These are phyloP conservation scores for Noctua comes DNA, from an alignment of 2,888 invertebrate genomes.

Conservation along the genomic window DNA sequence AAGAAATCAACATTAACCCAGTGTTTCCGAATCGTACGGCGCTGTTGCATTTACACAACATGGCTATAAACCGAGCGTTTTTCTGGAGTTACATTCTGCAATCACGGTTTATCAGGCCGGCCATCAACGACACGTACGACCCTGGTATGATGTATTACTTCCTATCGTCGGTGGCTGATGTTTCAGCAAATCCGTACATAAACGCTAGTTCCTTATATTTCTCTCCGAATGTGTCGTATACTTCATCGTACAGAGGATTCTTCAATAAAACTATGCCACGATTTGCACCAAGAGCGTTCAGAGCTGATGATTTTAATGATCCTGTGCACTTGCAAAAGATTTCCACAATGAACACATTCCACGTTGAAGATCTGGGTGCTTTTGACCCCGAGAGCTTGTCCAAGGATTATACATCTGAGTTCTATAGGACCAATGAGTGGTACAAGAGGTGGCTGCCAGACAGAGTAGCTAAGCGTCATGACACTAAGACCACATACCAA, in stretches of 20 bases:
- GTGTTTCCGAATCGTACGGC: slow-evolving; percentile 98
- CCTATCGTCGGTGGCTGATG: slow-evolving; percentile 98
- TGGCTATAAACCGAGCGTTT: slow-evolving; percentile 98
- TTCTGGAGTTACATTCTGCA: slow-evolving; percentile 98
- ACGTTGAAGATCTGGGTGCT: slow-evolving; percentile 96
- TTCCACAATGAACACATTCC: slow-evolving; percentile 98
- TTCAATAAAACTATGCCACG: slow-evolving; percentile 98
- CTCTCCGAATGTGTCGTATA: slow-evolving; percentile 97
- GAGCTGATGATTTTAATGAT: slow-evolving; percentile 98
- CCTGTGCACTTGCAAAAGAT: slow-evolving; percentile 98
- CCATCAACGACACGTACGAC: slow-evolving; percentile 97
- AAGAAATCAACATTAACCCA: slow-evolving; percentile 98
- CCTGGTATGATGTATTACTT: slow-evolving; percentile 99
- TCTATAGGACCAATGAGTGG: slow-evolving; percentile 98
- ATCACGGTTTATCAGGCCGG: slow-evolving; percentile 96
- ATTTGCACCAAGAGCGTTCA: slow-evolving; percentile 98
- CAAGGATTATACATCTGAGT: slow-evolving; percentile 97
- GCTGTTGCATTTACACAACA: slow-evolving; percentile 97
- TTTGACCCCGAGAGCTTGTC: slow-evolving; percentile 94
- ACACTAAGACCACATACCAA: slow-evolving; percentile 97
- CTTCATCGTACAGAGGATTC: slow-evolving; percentile 98
- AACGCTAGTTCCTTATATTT: slow-evolving; percentile 98
- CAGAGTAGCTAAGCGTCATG: slow-evolving; percentile 94
- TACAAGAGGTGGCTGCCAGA: slow-evolving; percentile 98
- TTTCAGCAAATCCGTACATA: slow-evolving; percentile 97